Base-by-base conservation (phyloP, 2,797 vertebrate species). In the Poliocrania exsul region DNA sequence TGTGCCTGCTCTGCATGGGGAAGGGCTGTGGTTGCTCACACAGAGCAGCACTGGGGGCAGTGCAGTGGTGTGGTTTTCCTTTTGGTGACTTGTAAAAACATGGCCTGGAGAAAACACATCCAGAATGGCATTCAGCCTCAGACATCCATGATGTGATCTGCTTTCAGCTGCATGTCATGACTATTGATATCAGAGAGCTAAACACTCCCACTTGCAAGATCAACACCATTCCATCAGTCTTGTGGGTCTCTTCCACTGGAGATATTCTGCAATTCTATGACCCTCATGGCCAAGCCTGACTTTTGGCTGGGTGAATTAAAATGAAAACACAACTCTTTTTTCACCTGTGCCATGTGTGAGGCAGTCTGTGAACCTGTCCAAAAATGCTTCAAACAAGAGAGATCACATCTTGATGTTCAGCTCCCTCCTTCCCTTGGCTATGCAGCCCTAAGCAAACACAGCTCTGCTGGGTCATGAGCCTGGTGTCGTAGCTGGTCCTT, bases 271-370 rank as follows among this genome's bases (percentile, higher is more conserved):
- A 74, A 47, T 58, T 60, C 60, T 54, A 20, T 44, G n/a, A 69
- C 24, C 28, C 14, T 87, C 60, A 6, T 6, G 66, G 78, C 40
- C 1, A 0, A 88, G 51, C 42, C 31, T 62, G 31, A 21, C 16
- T 77, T 81, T 31, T 44, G 25, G 10, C 15, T 66, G 69, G 21
- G 26, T 0, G 3, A 81, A 6, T 80, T 84, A 57, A 54, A 72
- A 84, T 15, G 6, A 86, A 88, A 86, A 57, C 33, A 46, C 13
- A 4, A 1, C 17, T 12, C 10, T 44, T 54, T 12, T 66, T 57
- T 31, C n/a, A 3, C 28, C 28, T 1, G 0, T 35, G 15, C 9
- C 29, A 5, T 46, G 11, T 40, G 47, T 0, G 1, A 78, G 0
- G 0, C 24, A 35, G 7, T 42, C 69, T 56, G 23, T 51, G 35